Evolutionary conservation across 2,797 vertebrate species (phyloP), one percentile per base, ranked within the genome.

Genomic region (Leucoraja ocellata): DNA sequence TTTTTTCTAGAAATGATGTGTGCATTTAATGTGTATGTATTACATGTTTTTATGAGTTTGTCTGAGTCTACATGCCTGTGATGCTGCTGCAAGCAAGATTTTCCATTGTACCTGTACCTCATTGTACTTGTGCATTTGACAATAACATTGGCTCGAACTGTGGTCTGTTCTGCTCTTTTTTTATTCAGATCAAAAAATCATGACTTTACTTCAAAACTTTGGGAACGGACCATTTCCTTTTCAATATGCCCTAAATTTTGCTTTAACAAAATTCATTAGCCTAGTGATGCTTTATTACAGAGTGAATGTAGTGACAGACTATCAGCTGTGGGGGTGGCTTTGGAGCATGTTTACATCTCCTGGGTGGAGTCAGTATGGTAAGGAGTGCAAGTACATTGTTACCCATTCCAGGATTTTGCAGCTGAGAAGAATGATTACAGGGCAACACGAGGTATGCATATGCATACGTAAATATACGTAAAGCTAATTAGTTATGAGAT

Each of bases 401-500:
- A 86, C 4, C 83, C 28, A 7, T 1, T 86, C 58, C 1, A 63
- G 61, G 5, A 28, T 86, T 86, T 65, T n/a, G 58, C 58, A 65
- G 28, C 83, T 63, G 28, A 63, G 58, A 86, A 63, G 58, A 61
- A 86, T 86, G 83, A 86, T 63, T 86, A 32, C 25, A 77, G 10
- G 74, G 21, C 74, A 28, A 0, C 74, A 77, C 13, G 61, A 86
- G 58, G 7, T 13, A 6, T 4, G 5, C 9, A 68, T 68, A 46
- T 11, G 81, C 81, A 61, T 13, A 84, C n/a, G 54, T 84, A 25
- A 84, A 84, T 28, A n/a, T 65, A 63, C 13, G 61, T 11, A 32
- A 86, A 84, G 58, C 83, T 32, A 86, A 86, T 86, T 63, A 86
- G 54, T 16, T 86, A 28, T 63, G 83, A 28, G 83, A 86, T 86